These are phyloP conservation scores for Lagocephalus sceleratus DNA, from an alignment of 2,797 vertebrate genomes.

Conservation along the genomic window DNA sequence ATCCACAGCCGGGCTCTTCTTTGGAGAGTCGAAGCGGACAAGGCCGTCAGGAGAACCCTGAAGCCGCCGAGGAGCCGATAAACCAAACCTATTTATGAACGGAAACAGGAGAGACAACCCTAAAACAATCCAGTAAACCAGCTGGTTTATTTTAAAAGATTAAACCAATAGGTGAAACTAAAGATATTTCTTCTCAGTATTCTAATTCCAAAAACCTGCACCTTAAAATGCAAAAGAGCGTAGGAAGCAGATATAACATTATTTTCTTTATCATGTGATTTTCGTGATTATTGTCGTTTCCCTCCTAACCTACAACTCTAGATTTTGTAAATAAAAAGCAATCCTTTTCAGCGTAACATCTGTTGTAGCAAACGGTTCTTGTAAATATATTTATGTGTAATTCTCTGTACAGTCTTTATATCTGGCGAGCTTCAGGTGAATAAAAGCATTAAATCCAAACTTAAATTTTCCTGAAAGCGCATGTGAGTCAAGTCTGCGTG, in stretches of 20 bases:
- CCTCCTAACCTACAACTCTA: no score
- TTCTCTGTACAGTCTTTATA: constrained; percentile 1
- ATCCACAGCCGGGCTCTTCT: not conserved
- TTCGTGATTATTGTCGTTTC: no score
- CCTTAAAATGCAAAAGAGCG: no score
- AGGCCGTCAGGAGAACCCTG: not conserved
- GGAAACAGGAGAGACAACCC: not conserved
- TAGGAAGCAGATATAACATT: no score
- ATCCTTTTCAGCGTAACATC: no score
- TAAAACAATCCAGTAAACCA: not conserved
- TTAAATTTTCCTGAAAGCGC: not conserved
- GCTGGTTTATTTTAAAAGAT: no score
- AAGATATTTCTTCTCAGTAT: no score
- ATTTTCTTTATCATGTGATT: no score
- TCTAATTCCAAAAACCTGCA: no score
- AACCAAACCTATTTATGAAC: constrained; percentile 57
- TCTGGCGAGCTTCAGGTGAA: constrained; percentile 4
- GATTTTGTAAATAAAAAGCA: no score
- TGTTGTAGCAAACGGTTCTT: not conserved
- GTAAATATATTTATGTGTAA: constrained; percentile 40
- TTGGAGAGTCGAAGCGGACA: constrained; percentile 21
- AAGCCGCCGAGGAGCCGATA: constrained; percentile 29
- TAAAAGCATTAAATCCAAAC: not conserved
- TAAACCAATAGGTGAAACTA: no score
- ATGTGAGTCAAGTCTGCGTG: not conserved